Evolutionary conservation across 2,888 invertebrate species (phyloP), one percentile per base, ranked within the genome.

Genomic region (Xestia xanthographa): DNA sequence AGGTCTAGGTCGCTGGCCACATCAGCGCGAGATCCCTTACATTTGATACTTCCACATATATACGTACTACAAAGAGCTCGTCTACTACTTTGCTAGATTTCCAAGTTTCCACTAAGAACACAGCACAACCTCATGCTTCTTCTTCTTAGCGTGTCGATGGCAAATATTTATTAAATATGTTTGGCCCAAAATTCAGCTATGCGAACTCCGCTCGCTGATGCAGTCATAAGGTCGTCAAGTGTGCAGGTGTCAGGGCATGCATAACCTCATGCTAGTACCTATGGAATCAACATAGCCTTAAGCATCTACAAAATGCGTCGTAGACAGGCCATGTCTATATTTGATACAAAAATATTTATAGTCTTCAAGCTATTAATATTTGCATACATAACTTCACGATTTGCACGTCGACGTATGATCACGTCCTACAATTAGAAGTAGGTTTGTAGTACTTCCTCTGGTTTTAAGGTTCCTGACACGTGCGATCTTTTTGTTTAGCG

Each of bases 371-470:
- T 76, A 84, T 86, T 86, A 87, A 80, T 70, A 87, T 88, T 87
- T 71, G 66, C 75, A 72, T 34, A 14, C 70, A 82, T 77, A 77
- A 43, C 77, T 45, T 58, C 72, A 86, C 68, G 76, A 50, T 72
- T 75, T 60, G 26, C 45, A 50, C 20, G 53, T 66, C 60, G 5
- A 20, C 45, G 22, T 73, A 77, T 66, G 60, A 63, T 20, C 79
- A 77, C 82, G 73, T 75, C 17, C 41, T 22, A 53, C 74, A 62
- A 26, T 67, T 22, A 81, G 38, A 83, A 80, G 70, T 87, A 84
- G 87, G 88, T 86, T 77, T 79, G 66, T 83, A 45, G 62, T 56
- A 79, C 78, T 78, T 84, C 86, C 86, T 80, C 43, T 72, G 11
- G 8, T 38, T 71, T 68, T 60, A 74, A 43, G 17, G 56, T 78